These are phyloP conservation scores for Dissostichus mawsoni DNA, from an alignment of 2,113 vertebrate genomes.

Conservation along the genomic window DNA sequence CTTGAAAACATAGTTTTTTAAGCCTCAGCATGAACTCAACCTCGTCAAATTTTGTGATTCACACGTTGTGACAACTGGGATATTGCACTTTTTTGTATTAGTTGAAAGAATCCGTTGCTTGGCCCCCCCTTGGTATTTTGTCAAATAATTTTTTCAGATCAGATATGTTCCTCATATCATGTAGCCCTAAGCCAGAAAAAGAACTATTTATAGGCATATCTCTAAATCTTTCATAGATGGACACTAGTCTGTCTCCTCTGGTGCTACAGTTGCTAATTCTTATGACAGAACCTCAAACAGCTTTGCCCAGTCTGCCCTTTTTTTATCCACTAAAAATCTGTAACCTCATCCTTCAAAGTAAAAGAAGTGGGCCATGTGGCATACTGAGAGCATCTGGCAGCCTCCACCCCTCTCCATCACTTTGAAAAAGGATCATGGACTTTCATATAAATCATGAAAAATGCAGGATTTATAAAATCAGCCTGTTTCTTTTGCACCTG, in stretches of 20 bases:
- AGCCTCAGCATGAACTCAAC: no score
- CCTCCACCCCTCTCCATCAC: slow-evolving; percentile 25
- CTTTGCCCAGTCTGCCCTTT: slow-evolving; percentile 8
- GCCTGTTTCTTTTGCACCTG: background rate
- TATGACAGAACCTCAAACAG: slow-evolving; percentile 23
- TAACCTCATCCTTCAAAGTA: slow-evolving; percentile 53
- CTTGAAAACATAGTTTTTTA: no score
- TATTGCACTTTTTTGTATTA: no score
- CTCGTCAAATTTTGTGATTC: no score
- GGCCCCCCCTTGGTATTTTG: no score
- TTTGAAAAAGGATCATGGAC: slow-evolving; percentile 47
- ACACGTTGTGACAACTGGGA: no score
- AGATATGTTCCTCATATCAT: no score
- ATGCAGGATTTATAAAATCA: slow-evolving; percentile 51
- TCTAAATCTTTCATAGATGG: background rate
- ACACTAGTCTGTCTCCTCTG: background rate
- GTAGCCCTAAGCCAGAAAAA: background rate
- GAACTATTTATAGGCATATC: background rate
- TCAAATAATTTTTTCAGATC: no score
- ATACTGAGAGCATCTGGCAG: slow-evolving; percentile 48
- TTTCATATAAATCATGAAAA: slow-evolving; percentile 59
- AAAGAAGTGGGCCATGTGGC: slow-evolving; percentile 38
- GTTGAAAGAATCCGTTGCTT: no score
- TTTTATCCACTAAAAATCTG: slow-evolving; percentile 50
- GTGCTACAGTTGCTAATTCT: background rate